Evolutionary conservation across 2,888 invertebrate species (phyloP).

Genomic region (Tuta absoluta): DNA sequence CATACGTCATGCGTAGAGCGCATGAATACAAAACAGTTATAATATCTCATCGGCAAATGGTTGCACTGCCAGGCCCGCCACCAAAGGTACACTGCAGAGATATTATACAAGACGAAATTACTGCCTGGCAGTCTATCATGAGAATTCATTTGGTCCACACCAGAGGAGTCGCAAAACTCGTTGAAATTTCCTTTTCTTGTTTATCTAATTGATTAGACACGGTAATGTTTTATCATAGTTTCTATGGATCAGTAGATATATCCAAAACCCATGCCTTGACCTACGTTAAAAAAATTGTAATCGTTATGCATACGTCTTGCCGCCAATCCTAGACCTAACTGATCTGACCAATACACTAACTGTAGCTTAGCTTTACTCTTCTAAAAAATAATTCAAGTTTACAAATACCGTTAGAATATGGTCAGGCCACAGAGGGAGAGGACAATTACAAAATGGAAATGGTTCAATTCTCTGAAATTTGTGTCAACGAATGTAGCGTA

Average conservation of each 20-base stretch:
- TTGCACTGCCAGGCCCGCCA: background rate
- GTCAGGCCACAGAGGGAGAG: background rate
- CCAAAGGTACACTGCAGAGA: background rate
- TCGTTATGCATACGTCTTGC: background rate
- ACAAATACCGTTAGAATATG: background rate
- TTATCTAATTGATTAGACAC: background rate
- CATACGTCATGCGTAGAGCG: slow-evolving; percentile 55
- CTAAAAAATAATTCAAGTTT: background rate
- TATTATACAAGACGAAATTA: background rate
- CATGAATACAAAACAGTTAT: slow-evolving; percentile 67
- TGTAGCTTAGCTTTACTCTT: slow-evolving; percentile 2
- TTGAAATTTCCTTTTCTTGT: background rate
- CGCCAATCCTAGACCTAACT: background rate
- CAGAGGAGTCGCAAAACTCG: background rate
- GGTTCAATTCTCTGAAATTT: background rate
- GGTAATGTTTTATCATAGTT: background rate
- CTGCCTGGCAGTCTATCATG: background rate
- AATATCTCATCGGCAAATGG: slow-evolving; percentile 40
- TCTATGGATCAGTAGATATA: background rate
- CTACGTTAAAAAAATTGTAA: too few species aligned
- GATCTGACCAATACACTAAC: too few species aligned
- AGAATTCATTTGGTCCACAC: background rate
- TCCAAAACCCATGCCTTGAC: background rate
- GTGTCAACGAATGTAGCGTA: background rate
- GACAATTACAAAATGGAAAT: background rate